Conservation (phyloP, 2,797 vertebrate genomes). For the Mormyrus hasselquistii region DNA sequence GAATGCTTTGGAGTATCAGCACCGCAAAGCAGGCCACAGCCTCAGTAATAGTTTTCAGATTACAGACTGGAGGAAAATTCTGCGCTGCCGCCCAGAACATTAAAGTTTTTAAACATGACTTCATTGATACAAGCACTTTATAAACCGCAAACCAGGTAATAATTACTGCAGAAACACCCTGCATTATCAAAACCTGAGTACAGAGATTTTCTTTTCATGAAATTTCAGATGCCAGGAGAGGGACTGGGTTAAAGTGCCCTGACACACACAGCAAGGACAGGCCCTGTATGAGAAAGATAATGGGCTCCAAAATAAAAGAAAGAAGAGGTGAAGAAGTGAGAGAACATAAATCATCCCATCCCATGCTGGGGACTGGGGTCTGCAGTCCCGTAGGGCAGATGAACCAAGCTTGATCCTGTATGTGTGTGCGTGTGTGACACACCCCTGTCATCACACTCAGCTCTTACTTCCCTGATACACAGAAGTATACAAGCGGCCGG, state of each 20-base stretch:
- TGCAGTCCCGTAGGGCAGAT: not conserved
- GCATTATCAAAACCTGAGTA: not conserved
- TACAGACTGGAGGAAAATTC: not conserved
- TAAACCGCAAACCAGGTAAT: not conserved
- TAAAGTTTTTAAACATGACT: not conserved
- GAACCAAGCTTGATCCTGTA: not conserved
- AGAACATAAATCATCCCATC: slow-evolving; percentile 16
- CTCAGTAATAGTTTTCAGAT: not conserved
- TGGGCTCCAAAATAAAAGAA: slow-evolving; percentile 24
- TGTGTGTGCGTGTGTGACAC: not conserved
- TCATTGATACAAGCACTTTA: not conserved
- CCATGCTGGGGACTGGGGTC: not conserved
- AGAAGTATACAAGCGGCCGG: not conserved
- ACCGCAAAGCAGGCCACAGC: not conserved
- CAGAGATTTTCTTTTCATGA: not conserved
- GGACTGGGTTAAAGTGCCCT: slow-evolving; percentile 8
- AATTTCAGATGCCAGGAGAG: not conserved
- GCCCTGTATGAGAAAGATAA: slow-evolving; percentile 13
- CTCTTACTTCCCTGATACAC: not conserved
- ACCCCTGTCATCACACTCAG: not conserved
- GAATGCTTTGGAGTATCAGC: not conserved
- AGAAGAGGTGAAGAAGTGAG: not conserved
- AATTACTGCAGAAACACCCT: not conserved
- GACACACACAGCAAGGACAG: not conserved
- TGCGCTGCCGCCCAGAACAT: not conserved